phyloP scores from a whole-genome alignment of 1,140 invertebrate species.

The Octopus sinensis region DNA sequence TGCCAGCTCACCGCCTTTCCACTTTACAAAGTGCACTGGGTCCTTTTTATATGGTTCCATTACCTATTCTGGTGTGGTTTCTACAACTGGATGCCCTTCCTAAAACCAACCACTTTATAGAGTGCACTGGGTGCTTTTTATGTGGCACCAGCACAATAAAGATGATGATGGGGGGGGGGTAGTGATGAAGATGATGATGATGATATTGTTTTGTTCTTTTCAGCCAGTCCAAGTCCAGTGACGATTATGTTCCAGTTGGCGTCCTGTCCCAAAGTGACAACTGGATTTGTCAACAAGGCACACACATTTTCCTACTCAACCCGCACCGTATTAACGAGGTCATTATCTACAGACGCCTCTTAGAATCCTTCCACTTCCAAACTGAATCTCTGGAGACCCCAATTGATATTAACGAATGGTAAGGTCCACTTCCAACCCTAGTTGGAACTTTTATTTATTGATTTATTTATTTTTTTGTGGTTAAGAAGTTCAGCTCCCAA shows the following conservation, averaged over 20 bases:
- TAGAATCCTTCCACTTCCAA: constrained; percentile 27
- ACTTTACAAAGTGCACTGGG: too few relatives aligned
- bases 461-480: neutral
- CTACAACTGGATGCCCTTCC: too few relatives aligned
- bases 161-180: too few relatives aligned
- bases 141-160: too few relatives aligned
- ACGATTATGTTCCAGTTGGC: constrained; percentile 24
- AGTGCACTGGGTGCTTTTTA: too few relatives aligned
- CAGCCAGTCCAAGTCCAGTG: neutral
- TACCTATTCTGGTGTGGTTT: too few relatives aligned
- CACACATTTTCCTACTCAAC: constrained; percentile 30
- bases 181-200: too few relatives aligned
- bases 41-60: too few relatives aligned
- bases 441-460: constrained; percentile 15
- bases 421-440: constrained; percentile 9
- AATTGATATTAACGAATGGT: constrained; percentile 24
- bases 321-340: constrained; percentile 31
- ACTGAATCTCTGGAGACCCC: constrained; percentile 25
- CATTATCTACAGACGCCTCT: constrained; percentile 30
- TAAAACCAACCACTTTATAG: too few relatives aligned
- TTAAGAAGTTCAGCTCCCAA: too few relatives aligned
- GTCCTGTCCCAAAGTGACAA: constrained; percentile 28
- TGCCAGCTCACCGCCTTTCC: too few relatives aligned
- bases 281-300: constrained; percentile 33
- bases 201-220: too few relatives aligned